Evolutionary conservation across 2,797 vertebrate genomes (phyloP).

Genomic region (Sciaenops ocellatus): DNA sequence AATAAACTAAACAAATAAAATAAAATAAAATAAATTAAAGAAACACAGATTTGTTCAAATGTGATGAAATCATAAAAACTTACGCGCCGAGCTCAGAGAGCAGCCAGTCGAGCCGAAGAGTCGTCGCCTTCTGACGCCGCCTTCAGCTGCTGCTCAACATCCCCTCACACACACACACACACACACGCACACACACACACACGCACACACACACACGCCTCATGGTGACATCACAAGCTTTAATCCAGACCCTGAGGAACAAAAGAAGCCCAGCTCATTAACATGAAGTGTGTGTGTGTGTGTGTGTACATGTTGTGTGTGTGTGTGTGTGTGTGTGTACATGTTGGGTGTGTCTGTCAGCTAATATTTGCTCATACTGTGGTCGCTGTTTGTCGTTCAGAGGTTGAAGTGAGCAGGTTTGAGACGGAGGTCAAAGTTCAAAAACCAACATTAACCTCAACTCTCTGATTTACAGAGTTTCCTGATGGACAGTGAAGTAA

Average conservation of each 20-base stretch:
- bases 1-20: neutral
- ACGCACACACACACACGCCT: conserved; percentile 15
- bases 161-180: conserved; percentile 12
- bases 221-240: conserved; percentile 58
- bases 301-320: conserved; percentile 17
- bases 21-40: neutral
- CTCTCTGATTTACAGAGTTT: too few relatives aligned
- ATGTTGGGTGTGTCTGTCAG: neutral
- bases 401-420: neutral
- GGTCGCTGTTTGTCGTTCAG: neutral
- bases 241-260: conserved; percentile 44
- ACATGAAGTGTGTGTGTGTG: conserved; percentile 9
- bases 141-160: conserved; percentile 47
- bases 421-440: too few relatives aligned
- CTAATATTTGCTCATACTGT: conserved; percentile 3
- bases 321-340: conserved; percentile 9
- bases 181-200: conserved; percentile 11
- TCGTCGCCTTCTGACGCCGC: conserved; percentile 55
- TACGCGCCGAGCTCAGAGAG: conserved; percentile 62
- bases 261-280: conserved; percentile 49
- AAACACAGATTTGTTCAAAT: neutral
- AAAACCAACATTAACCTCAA: too few relatives aligned
- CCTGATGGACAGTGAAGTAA: too few relatives aligned
- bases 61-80: conserved; percentile 31
- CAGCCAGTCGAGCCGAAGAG: conserved; percentile 56